phyloP scores from a whole-genome alignment of 1,140 invertebrate genomes.

The Eumaeus atala region DNA sequence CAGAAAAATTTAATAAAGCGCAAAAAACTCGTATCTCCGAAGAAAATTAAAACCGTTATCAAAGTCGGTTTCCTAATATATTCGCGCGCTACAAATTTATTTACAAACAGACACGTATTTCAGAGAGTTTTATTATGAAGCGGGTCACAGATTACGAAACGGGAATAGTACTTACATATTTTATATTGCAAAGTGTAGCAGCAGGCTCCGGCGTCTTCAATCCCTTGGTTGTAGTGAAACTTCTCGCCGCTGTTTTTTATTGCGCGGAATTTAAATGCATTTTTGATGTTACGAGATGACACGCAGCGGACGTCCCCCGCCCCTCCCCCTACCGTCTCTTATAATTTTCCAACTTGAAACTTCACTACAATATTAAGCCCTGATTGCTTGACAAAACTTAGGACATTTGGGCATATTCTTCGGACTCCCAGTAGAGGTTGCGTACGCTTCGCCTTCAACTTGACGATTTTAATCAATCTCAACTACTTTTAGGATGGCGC shows the following conservation, averaged over 20 bases:
- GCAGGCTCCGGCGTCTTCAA: constrained; percentile 51
- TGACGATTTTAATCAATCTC: constrained; percentile 61
- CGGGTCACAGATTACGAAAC: constrained; percentile 39
- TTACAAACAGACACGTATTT: constrained; percentile 10
- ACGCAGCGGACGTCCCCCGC: constrained; percentile 63
- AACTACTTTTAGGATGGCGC: constrained; percentile 18
- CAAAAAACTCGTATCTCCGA: constrained; percentile 1
- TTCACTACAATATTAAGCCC: constrained; percentile 72
- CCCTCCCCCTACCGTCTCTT: constrained; percentile 46
- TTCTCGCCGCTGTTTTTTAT: constrained; percentile 71
- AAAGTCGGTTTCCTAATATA: constrained; percentile 7
- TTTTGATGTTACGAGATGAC: constrained; percentile 74
- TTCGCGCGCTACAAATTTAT: constrained; percentile 7
- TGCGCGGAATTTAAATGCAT: constrained; percentile 74
- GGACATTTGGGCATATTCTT: constrained; percentile 73
- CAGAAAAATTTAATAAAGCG: constrained; percentile 5
- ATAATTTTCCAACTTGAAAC: constrained; percentile 73
- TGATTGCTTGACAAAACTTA: constrained; percentile 73
- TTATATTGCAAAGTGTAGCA: constrained; percentile 52
- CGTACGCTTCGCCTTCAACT: constrained; percentile 59
- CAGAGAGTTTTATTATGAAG: constrained; percentile 32
- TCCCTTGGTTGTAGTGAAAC: constrained; percentile 64
- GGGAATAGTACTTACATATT: constrained; percentile 45
- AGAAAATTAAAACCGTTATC: not conserved
- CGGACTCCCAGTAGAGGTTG: constrained; percentile 64